Evolutionary conservation across 1,140 invertebrate genomes (phyloP).

Genomic region (Diuraphis noxia): DNA sequence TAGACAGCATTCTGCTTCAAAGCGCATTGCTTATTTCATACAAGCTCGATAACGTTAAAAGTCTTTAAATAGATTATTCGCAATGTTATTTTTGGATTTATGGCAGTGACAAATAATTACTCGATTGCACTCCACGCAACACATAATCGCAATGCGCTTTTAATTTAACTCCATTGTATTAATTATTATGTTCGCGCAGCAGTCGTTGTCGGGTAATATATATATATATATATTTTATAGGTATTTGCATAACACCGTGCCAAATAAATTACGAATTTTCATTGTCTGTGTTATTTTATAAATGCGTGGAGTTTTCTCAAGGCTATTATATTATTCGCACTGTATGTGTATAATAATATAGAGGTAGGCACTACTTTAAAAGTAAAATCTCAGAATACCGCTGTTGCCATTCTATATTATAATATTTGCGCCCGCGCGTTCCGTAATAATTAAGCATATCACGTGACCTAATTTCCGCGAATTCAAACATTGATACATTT

Average conservation of each 20-base stretch:
- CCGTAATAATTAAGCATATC: conserved; percentile 15
- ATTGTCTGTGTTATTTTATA: conserved; percentile 7
- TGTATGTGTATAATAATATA: not conserved
- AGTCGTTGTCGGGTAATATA: not conserved
- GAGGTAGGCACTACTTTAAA: not conserved
- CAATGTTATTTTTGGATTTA: not conserved
- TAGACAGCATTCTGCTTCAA: not conserved
- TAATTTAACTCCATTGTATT: not conserved
- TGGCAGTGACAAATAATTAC: not conserved
- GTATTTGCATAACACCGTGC: not conserved
- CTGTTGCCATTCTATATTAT: not conserved
- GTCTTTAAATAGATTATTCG: not conserved
- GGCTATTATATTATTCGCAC: not conserved
- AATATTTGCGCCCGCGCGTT: not conserved
- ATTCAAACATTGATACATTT: not conserved
- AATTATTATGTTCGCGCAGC: not conserved
- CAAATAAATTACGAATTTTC: not conserved
- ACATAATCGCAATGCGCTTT: not conserved
- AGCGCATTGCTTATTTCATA: not conserved
- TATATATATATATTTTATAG: not conserved
- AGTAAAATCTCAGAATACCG: not conserved
- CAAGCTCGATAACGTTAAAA: not conserved
- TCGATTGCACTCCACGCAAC: not conserved
- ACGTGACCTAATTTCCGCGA: not conserved
- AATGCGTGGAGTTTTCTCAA: conserved; percentile 4